Evolutionary conservation across 2,888 invertebrate genomes (phyloP).

Genomic region (Andrena trimmerana): DNA sequence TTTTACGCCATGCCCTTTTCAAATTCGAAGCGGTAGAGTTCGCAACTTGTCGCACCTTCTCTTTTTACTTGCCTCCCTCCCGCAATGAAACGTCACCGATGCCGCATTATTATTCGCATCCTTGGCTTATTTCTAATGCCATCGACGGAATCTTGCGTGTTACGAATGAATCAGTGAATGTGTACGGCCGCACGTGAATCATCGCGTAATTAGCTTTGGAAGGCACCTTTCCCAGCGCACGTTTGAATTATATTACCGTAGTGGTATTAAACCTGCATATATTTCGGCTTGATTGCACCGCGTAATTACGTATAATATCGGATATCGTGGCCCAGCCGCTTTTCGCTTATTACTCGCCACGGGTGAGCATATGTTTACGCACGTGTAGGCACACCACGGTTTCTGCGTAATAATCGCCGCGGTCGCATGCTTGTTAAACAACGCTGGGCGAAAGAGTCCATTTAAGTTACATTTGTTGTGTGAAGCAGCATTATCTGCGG

Average conservation of each 20-base stretch:
- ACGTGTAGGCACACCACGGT: constrained; percentile 51
- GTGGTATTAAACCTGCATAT: constrained; percentile 10
- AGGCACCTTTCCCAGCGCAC: neutral
- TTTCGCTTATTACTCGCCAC: constrained; percentile 44
- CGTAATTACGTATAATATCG: constrained; percentile 38
- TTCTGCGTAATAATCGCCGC: constrained; percentile 9
- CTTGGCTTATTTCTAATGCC: neutral
- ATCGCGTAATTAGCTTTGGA: constrained; percentile 22
- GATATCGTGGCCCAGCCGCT: constrained; percentile 55
- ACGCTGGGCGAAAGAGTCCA: constrained; percentile 15
- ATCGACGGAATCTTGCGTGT: neutral
- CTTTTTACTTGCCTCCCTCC: neutral
- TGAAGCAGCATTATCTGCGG: constrained; percentile 7
- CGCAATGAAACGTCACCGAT: neutral
- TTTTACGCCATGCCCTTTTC: constrained; percentile 14
- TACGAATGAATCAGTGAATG: constrained; percentile 37
- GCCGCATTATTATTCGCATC: neutral
- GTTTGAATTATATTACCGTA: neutral
- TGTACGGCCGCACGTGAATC: constrained; percentile 37
- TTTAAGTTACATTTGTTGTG: constrained; percentile 35
- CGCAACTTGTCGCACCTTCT: neutral
- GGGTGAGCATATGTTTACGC: constrained; percentile 37
- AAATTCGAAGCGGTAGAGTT: neutral
- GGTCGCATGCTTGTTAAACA: constrained; percentile 37
- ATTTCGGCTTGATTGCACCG: constrained; percentile 35